Base-by-base conservation (phyloP, 2,888 invertebrate genomes). In the Oscheius sp. region DNA sequence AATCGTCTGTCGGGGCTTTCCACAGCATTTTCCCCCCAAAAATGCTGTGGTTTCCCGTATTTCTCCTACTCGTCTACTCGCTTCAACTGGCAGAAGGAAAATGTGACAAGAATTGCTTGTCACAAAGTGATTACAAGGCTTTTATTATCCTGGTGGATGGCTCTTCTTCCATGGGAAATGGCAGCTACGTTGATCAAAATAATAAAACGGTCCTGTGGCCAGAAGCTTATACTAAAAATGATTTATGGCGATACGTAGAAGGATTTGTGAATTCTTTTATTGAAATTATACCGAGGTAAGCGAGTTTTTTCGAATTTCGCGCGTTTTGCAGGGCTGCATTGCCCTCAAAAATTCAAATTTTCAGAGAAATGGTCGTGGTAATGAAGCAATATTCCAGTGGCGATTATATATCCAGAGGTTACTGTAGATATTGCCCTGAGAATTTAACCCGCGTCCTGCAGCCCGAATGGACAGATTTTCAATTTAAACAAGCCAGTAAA, bases 141-240 rank as follows among this genome's bases (percentile, higher is more conserved):
- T 21, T 55, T 25, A 55, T 55, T 6, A 18, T 55, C 55, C 55
- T 55, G 13, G 55, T 55, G 21, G 55, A 55, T 25, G 55, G 55
- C 55, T 55, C 55, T 13, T 21, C 25, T 55, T 55, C 55, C 49
- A 49, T 49, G 49, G 49, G 49, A n/a, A 55, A 55, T 55, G 55
- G 55, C 55, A 13, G 21, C 55, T 49, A 49, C 5, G 5, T 49
- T 2, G 49, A 49, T 49, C 2, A 5, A 49, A 18, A 16, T 13
- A 18, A 18, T n/a, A 18, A n/a, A n/a, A 2, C 18, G 3, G n/a
- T n/a, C 3, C 5, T 3, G 6, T 49, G 18, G 27, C 55, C 55
- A 13, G 7, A 6, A 2, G 13, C 3, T 21, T 25, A 21, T 5
- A 55, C 55, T 6, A 21, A 2, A 3, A 25, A 55, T 13, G 55